These are phyloP conservation scores for Ptilodon capucinus DNA, from an alignment of 2,888 invertebrate genomes.

Conservation along the genomic window DNA sequence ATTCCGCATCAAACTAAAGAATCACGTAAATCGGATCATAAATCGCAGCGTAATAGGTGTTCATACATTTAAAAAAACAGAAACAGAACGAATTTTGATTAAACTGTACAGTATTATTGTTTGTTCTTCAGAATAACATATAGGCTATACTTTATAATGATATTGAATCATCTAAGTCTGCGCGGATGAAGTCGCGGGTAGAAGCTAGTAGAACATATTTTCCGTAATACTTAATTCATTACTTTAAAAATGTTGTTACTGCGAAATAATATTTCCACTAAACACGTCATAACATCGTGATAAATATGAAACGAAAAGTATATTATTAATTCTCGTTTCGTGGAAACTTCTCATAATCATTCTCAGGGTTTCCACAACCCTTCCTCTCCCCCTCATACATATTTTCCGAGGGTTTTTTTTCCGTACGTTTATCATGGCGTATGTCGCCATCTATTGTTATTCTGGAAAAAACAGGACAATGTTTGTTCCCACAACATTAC, in stretches of 20 bases:
- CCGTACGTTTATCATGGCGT: constrained; percentile 4
- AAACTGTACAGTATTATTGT: no score
- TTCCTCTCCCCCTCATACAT: background rate
- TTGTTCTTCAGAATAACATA: no score
- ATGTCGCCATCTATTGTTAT: constrained; percentile 30
- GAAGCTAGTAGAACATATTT: no score
- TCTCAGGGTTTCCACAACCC: constrained; percentile 5
- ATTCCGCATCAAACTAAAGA: no score
- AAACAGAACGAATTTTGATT: no score
- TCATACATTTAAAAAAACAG: no score
- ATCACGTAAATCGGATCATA: no score
- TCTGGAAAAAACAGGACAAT: constrained; percentile 16
- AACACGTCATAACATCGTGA: background rate
- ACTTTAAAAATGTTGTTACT: background rate
- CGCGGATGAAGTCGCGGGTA: no score
- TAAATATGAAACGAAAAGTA: constrained; percentile 1
- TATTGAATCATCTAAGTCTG: no score
- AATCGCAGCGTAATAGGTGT: no score
- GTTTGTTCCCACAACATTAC: constrained; percentile 15
- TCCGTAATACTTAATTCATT: background rate
- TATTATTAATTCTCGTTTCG: constrained; percentile 6
- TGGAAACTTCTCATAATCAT: constrained; percentile 1
- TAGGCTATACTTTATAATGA: no score
- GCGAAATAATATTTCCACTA: background rate
- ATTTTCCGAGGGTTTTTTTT: background rate